Evolutionary conservation across 2,797 vertebrate genomes (phyloP).

Genomic region (Petrocephalus schoutedeni): DNA sequence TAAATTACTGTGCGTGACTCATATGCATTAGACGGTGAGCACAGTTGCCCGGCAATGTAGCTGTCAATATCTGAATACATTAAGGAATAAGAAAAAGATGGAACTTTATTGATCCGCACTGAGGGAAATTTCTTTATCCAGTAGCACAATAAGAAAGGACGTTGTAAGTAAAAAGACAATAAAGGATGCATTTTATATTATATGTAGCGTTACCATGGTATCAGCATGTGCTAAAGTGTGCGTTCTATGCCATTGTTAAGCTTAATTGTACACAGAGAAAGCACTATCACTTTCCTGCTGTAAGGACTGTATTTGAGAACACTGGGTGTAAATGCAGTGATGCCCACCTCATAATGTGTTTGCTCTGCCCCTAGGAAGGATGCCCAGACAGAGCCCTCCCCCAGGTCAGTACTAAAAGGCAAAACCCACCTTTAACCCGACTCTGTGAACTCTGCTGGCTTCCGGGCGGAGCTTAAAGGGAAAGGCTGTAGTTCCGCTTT

Average conservation of each 20-base stretch:
- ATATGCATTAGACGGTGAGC: not conserved
- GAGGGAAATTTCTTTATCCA: not conserved
- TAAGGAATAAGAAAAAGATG: not conserved
- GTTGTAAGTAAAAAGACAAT: not conserved
- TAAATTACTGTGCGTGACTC: not conserved
- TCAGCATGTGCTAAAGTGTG: not conserved
- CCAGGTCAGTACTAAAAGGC: conserved; percentile 74
- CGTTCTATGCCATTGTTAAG: not conserved
- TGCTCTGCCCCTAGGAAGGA: conserved; percentile 73
- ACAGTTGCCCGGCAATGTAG: not conserved
- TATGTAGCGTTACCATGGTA: not conserved
- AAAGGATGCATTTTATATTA: not conserved
- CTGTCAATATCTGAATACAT: not conserved
- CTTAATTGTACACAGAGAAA: not conserved
- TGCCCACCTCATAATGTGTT: conserved; percentile 1
- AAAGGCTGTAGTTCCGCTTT: not conserved
- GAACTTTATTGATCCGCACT: not conserved
- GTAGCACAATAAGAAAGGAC: not conserved
- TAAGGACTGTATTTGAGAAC: not conserved
- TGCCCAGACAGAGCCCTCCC: conserved; percentile 80
- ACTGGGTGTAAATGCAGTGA: not conserved
- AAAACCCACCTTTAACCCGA: not conserved
- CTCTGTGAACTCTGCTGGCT: not conserved
- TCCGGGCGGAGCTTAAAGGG: not conserved
- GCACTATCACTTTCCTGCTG: not conserved